phyloP scores from a whole-genome alignment of 2,113 vertebrate species.

The Hypomesus transpacificus region DNA sequence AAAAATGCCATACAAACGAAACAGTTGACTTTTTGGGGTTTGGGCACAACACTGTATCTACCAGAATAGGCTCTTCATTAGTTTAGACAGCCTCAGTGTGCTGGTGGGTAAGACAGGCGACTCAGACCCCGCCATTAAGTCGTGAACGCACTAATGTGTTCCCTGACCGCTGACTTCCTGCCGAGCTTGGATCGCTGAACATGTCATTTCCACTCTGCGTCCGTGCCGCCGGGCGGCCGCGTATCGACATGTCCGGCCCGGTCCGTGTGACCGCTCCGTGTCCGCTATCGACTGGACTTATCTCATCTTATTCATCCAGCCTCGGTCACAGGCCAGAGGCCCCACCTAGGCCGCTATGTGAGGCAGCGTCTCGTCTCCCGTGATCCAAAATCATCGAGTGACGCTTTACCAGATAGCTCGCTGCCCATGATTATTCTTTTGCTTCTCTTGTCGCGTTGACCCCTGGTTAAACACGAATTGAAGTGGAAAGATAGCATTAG shows the following conservation, averaged over 20 bases:
- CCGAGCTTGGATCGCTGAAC: constrained; percentile 46
- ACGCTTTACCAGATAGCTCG: constrained; percentile 47
- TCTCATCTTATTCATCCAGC: constrained; percentile 51
- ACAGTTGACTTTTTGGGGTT: too few species aligned
- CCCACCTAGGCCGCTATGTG: not conserved
- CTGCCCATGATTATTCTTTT: not conserved
- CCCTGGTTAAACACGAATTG: constrained; percentile 66
- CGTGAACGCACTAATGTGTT: constrained; percentile 52
- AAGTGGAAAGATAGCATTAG: constrained; percentile 54
- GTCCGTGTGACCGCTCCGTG: constrained; percentile 49
- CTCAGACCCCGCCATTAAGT: constrained; percentile 30
- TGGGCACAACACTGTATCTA: too few species aligned
- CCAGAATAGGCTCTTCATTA: not conserved
- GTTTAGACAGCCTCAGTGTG: not conserved
- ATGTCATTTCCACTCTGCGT: constrained; percentile 69
- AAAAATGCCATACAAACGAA: too few species aligned
- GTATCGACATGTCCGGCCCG: constrained; percentile 59
- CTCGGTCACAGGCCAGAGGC: constrained; percentile 8
- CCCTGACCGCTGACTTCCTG: constrained; percentile 68
- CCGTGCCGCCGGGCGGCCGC: constrained; percentile 65
- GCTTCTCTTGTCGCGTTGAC: not conserved
- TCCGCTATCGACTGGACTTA: not conserved
- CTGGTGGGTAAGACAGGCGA: not conserved
- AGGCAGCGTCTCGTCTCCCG: not conserved
- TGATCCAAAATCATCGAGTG: not conserved